Conservation (phyloP, 2,888 invertebrate genomes). For the Rhagonycha fulva region DNA sequence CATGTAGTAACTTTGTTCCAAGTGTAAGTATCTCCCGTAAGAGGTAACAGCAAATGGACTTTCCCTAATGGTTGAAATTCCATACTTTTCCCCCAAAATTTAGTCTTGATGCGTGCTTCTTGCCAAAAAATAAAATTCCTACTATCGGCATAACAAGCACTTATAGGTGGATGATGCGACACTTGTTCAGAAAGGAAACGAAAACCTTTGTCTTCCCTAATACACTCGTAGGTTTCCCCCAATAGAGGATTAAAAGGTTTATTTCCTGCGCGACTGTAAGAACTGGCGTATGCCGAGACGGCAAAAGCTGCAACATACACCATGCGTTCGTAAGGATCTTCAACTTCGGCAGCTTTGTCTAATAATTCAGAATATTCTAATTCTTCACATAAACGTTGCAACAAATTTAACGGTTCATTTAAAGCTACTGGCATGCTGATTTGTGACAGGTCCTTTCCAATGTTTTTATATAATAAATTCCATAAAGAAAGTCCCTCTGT, state of each 20-base stretch:
- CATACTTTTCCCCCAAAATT: constrained; percentile 91
- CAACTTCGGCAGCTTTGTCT: constrained; percentile 71
- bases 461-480: constrained; percentile 79
- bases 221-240: constrained; percentile 82
- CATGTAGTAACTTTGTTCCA: constrained; percentile 87
- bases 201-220: constrained; percentile 78
- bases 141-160: constrained; percentile 80
- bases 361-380: constrained; percentile 81
- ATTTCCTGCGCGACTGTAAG: constrained; percentile 74
- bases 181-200: constrained; percentile 82
- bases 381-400: constrained; percentile 82
- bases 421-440: constrained; percentile 86
- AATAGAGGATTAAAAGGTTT: constrained; percentile 86
- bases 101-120: constrained; percentile 82
- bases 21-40: constrained; percentile 70
- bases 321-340: constrained; percentile 73
- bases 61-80: constrained; percentile 81
- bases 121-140: constrained; percentile 80
- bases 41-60: constrained; percentile 66
- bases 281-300: constrained; percentile 77
- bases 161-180: constrained; percentile 84
- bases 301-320: constrained; percentile 80
- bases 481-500: constrained; percentile 79
- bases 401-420: constrained; percentile 81
- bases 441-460: constrained; percentile 84